Percentiles rank a stretch among this genome's conserved stretches.
Evolutionary conservation across 2,888 invertebrate species (phyloP).

Genomic region (Pristionchus entomophagus): DNA sequence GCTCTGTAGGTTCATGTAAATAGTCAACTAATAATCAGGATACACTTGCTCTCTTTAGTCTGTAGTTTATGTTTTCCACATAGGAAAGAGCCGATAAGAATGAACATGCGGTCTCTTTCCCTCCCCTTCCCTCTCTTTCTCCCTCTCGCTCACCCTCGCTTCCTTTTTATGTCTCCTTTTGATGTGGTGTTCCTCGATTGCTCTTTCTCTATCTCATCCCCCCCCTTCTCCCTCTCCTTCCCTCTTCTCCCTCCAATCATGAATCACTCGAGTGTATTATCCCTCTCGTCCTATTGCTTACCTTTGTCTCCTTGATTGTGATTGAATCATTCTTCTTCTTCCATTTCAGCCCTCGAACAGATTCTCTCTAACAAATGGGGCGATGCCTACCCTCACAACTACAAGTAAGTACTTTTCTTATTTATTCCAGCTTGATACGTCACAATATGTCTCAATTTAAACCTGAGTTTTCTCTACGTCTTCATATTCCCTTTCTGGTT

Average conservation of each 20-base stretch:
- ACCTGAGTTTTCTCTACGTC: neutral
- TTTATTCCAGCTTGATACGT: neutral
- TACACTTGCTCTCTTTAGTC: neutral
- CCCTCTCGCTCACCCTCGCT: neutral
- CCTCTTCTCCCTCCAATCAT: neutral
- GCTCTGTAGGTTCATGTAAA: too few relatives aligned
- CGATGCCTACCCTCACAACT: conserved; percentile 62
- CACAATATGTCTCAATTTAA: neutral
- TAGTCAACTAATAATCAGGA: too few relatives aligned
- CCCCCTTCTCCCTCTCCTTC: neutral
- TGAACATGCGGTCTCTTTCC: neutral
- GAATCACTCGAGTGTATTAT: conserved; percentile 22
- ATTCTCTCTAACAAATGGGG: conserved; percentile 63
- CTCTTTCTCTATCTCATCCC: conserved; percentile 34
- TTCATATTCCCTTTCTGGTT: neutral
- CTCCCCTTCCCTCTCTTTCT: neutral
- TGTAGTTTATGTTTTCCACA: neutral
- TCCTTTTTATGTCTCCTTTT: conserved; percentile 6
- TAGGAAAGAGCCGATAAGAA: neutral
- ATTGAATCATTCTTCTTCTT: neutral
- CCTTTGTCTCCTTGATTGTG: neutral
- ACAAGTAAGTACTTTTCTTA: conserved; percentile 50
- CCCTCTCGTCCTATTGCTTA: conserved; percentile 1
- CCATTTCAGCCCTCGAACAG: conserved; percentile 62
- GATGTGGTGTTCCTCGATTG: conserved; percentile 31